Base-by-base conservation (phyloP, 2,888 invertebrate genomes). In the Biston betularia region DNA sequence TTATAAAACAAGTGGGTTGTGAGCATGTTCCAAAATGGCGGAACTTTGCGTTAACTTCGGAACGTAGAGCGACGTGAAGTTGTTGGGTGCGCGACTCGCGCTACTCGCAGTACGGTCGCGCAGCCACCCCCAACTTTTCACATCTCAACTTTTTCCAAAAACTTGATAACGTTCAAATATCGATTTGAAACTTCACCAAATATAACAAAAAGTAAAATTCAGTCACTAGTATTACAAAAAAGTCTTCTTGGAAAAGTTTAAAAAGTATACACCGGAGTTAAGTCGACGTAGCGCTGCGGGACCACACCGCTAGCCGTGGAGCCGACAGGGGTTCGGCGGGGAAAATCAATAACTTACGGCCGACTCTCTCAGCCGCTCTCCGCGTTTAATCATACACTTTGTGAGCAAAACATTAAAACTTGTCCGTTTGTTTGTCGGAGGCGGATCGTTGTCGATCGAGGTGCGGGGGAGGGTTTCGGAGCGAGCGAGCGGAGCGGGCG, bases 21-120 rank as follows among this genome's bases (percentile, higher is more conserved):
- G 94, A 94, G 94, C 94, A 94, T 94, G 94, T 94, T 92, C 94
- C 93, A 94, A 94, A 94, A 94, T 94, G 94, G 94, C 93, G 94
- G 94, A 94, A 94, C 93, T 94, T 94, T 88, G 93, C 89, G 93
- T 90, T 92, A 94, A 94, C 93, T 94, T 94, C 94, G 94, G 90
- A 89, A 93, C 94, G 93, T 88, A 91, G 88, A 93, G 88, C 93
- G 90, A 88, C 86, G 89, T 93, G 93, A 94, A 94, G 94, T 94
- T 93, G 92, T 87, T 85, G 90, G 92, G 90, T 90, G 93, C 92
- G 92, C 92, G 90, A 76, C 87, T 84, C 80, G 84, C 77, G 81
- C 81, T 82, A 81, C 84, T 80, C 83, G 85, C 80, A 81, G 81
- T 81, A 77, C 78, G 75, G 86, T 85, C 84, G 89, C 89, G 90